These are phyloP conservation scores for Neolamprologus variostigma DNA, from an alignment of 2,113 vertebrate species.

Conservation along the genomic window DNA sequence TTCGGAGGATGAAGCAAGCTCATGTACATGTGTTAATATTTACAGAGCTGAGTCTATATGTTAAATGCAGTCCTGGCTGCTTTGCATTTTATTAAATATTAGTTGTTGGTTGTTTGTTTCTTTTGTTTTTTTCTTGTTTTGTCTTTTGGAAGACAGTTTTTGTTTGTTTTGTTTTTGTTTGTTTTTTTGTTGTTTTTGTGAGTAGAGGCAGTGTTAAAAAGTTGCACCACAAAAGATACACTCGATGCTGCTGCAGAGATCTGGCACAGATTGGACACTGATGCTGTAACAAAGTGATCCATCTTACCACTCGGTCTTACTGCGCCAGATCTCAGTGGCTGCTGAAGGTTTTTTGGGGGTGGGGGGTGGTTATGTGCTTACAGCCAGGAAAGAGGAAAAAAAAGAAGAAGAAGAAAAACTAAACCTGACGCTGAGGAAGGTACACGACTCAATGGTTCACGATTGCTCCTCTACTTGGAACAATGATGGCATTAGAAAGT, in stretches of 20 bases:
- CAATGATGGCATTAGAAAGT: constrained; percentile 50
- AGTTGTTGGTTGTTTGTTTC: not conserved
- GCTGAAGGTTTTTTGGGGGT: not conserved
- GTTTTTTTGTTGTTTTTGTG: not conserved
- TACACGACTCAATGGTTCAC: not conserved
- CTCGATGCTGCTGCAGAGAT: constrained; percentile 3
- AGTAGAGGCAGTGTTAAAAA: constrained; percentile 42
- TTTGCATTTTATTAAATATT: constrained; percentile 51
- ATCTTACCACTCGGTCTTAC: not conserved
- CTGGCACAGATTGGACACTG: not conserved
- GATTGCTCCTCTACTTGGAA: constrained; percentile 39
- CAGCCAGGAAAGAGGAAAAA: not conserved
- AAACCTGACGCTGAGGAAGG: not conserved
- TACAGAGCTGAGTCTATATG: constrained; percentile 52
- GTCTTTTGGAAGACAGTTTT: constrained; percentile 17
- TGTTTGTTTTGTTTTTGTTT: not conserved
- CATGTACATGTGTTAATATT: constrained; percentile 53
- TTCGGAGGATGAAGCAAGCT: constrained; percentile 45
- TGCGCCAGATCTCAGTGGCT: not conserved
- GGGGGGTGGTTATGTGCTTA: not conserved
- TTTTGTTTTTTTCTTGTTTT: not conserved
- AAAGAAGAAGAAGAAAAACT: not conserved
- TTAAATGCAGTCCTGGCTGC: constrained; percentile 46
- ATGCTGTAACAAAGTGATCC: not conserved
- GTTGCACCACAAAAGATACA: constrained; percentile 36